These are phyloP conservation scores for Acromyrmex charruanus DNA, from an alignment of 1,140 invertebrate species.

Conservation along the genomic window DNA sequence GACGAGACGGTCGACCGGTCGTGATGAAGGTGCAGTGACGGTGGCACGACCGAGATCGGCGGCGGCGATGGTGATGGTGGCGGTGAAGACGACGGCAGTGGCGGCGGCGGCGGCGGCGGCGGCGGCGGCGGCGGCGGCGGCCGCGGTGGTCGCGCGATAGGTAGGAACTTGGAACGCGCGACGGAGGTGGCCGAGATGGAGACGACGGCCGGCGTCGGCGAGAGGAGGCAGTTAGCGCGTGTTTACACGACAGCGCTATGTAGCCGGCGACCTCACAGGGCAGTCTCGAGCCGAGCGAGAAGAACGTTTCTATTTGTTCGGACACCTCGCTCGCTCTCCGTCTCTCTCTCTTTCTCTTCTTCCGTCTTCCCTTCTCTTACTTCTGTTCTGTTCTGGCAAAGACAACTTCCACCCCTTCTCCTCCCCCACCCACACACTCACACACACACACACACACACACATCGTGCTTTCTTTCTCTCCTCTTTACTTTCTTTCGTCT, in stretches of 20 bases:
- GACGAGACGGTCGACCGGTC: constrained; percentile 38
- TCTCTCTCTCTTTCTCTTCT: constrained; percentile 28
- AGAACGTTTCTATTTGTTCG: constrained; percentile 85
- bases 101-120: constrained; percentile 6
- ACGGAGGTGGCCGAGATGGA: constrained; percentile 61
- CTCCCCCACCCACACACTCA: neutral
- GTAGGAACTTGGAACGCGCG: constrained; percentile 57
- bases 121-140: constrained; percentile 51
- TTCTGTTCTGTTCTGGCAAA: constrained; percentile 38
- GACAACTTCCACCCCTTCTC: constrained; percentile 53
- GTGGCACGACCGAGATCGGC: neutral
- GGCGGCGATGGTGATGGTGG: constrained; percentile 2
- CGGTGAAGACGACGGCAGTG: constrained; percentile 41
- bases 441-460: no score
- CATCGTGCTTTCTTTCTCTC: constrained; percentile 6
- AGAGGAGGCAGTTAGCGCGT: constrained; percentile 85
- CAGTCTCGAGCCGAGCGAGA: constrained; percentile 72
- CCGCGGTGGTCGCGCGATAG: constrained; percentile 46
- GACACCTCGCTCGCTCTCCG: constrained; percentile 69
- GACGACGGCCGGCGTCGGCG: constrained; percentile 73
- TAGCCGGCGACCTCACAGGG: constrained; percentile 82
- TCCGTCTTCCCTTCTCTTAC: constrained; percentile 54
- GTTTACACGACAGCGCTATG: constrained; percentile 86
- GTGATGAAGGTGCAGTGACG: constrained; percentile 12
- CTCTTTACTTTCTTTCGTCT: constrained; percentile 3